Evolutionary conservation across 2,888 invertebrate species (phyloP), one percentile per base, ranked within the genome.

Genomic region (Lasius platythorax): DNA sequence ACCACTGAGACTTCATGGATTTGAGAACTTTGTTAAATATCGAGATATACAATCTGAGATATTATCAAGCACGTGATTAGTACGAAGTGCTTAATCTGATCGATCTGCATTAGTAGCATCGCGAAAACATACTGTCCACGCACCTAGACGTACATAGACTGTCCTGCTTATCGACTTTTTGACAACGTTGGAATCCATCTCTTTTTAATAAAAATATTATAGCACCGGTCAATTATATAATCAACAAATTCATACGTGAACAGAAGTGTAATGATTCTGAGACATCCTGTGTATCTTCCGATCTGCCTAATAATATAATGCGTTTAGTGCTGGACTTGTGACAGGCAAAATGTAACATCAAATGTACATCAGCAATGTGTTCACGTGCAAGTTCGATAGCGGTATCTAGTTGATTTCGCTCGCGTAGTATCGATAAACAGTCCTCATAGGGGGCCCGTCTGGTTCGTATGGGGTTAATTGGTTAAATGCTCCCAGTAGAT

Each of bases 391-490:
- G 12, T 28, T 40, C 67, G n/a, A 37, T 30, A 33, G 33, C 33
- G 3, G 15, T 33, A 33, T 67, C 18, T 67, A 37, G 9, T 76
- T 50, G 37, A 50, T 67, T 66, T 50, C 15, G 33, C 67, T 37
- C 33, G 12, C 30, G 46, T 23, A 11, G 1, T 68, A 64, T 81
- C 46, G 72, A 88, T 79, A 78, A 61, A 75, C 84, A 74, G 6
- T 74, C 37, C 46, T 85, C 46, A 79, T 75, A 88, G 88, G 74
- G 82, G 87, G 85, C 83, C 88, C 18, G 58, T 58, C 8, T 30
- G 46, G 33, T 64, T 74, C 37, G 23, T 68, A 66, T 6, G 28
- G 43, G 83, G 78, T 87, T 83, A 88, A 87, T 81, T 83, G 86
- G 3, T 83, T 83, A 85, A 79, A 85, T 83, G 63, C 46, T 30